A percentile compares a stretch with the other conserved stretches of the same genome.
These are phyloP conservation scores for Otis tarda DNA, from an alignment of 2,113 vertebrate genomes.

Conservation along the genomic window DNA sequence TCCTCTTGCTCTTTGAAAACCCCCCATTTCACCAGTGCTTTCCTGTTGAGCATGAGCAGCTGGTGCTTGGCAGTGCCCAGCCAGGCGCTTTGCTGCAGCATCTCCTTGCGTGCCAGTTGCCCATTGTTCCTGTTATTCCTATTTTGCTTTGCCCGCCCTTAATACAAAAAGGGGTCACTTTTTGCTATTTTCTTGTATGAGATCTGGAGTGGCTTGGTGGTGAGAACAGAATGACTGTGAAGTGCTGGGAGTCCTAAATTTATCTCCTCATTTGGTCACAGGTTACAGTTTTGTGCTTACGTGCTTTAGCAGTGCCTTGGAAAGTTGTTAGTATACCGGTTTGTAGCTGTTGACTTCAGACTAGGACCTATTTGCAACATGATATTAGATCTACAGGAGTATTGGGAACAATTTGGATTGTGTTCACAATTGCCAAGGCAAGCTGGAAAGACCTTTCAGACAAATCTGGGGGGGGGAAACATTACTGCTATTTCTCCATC, in stretches of 20 bases:
- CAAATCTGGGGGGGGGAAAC: neutral
- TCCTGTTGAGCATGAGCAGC: fast-evolving
- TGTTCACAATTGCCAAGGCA: slow-evolving; percentile 5
- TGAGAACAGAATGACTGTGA: neutral
- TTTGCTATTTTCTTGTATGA: neutral
- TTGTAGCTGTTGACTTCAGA: neutral
- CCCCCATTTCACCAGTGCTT: neutral
- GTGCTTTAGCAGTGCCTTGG: neutral
- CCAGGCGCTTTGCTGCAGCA: fast-evolving
- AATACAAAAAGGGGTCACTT: neutral
- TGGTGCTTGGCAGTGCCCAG: fast-evolving
- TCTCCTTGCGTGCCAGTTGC: fast-evolving
- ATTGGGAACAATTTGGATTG: neutral
- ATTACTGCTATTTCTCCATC: neutral
- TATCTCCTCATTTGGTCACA: neutral
- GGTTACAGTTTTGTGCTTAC: neutral
- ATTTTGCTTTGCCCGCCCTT: neutral
- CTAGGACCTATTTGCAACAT: neutral
- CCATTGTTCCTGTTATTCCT: neutral
- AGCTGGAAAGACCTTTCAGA: slow-evolving; percentile 4
- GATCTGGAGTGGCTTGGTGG: neutral
- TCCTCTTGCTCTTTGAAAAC: neutral
- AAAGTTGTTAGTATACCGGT: neutral
- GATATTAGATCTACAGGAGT: neutral
- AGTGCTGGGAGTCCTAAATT: neutral